Base-by-base conservation (phyloP, 2,113 vertebrate species). In the Natator depressus region DNA sequence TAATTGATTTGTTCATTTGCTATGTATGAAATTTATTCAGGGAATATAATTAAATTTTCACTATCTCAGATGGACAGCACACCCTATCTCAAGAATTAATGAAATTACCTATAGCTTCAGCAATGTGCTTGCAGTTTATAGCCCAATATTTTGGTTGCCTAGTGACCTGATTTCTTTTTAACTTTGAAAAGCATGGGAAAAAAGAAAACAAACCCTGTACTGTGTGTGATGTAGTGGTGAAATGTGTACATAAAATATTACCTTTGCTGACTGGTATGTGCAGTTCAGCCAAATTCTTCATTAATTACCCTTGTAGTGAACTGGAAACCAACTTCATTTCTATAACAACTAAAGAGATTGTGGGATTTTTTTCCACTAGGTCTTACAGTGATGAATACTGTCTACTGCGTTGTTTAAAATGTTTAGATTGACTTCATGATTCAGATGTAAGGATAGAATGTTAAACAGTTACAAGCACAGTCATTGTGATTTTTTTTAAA, bases 241-340 rank as follows among this genome's bases (percentile, higher is more conserved):
- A 94, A 88, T 89, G 57, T 85, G 81, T 89, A 94, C 93, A 95
- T 91, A 92, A 91, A 88, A 87, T 91, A 90, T 96, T 97, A 96
- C 91, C 94, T 97, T 96, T 95, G 85, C 84, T 90, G 62, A n/a
- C 79, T 97, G 96, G 93, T 96, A 96, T 93, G 85, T 87, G 31
- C 78, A 85, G 82, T 91, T 84, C 89, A 97, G 91, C 69, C 94
- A 97, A 97, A 98, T 97, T 95, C 95, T 97, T 97, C 84, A 91
- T 92, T 98, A 97, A 97, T 96, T 94, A 96, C 55, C 93, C 81
- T 94, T 93, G 29, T 87, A 93, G 80, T 50, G 78, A 96, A 90
- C 83, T 96, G 94, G 93, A 97, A 97, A 82, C 62, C 76, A 94
- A 75, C 94, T 97, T 92, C 53, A 93, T 93, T 96, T 93, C 87